Base-by-base conservation (phyloP, 2,888 invertebrate genomes). In the Limnephilus lunatus region DNA sequence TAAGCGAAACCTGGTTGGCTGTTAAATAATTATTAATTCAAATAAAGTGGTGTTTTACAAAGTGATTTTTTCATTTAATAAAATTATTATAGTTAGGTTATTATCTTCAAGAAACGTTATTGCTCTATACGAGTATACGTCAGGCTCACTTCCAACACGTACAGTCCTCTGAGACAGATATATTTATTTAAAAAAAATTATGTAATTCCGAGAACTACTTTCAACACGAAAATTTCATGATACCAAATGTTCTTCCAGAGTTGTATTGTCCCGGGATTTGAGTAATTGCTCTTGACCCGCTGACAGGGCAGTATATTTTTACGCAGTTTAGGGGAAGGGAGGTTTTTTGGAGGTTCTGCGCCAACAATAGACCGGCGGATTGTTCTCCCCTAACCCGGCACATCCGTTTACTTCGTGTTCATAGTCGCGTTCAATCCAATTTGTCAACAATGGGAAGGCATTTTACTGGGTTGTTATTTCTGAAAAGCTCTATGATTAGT, bases 201-300 rank as follows among this genome's bases (percentile, higher is more conserved):
- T 68, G 68, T 68, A n/a, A 25, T 68, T 25, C 25, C 9, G n/a
- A 68, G 25, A 68, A 68, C 9, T 68, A 68, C 68, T 68, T n/a
- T 68, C 25, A n/a, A n/a, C 25, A 2, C 7, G n/a, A 68, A 68
- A 68, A n/a, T 68, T 68, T 68, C 25, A 68, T n/a, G n/a, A 7
- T n/a, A 25, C 7, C 68, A 25, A 25, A 68, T 1, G 68, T 68
- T 68, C 25, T 68, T n/a, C 68, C 25, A 68, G 25, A 25, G 68
- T 68, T 68, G 68, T 68, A 68, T 68, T 68, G 25, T 68, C 68
- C 68, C 25, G 68, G 68, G 68, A 68, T 68, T 48, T 89, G 91
- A 91, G 83, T 89, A 89, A 89, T 91, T 53, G 89, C 81, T 31
- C 12, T 35, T 80, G 80, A 89, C 88, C 88, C 80, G 80, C 68